Percentiles rank a stretch among this genome's conserved stretches.
These are phyloP conservation scores for Geophilus truncorum DNA, from an alignment of 2,888 invertebrate species.

Conservation along the genomic window DNA sequence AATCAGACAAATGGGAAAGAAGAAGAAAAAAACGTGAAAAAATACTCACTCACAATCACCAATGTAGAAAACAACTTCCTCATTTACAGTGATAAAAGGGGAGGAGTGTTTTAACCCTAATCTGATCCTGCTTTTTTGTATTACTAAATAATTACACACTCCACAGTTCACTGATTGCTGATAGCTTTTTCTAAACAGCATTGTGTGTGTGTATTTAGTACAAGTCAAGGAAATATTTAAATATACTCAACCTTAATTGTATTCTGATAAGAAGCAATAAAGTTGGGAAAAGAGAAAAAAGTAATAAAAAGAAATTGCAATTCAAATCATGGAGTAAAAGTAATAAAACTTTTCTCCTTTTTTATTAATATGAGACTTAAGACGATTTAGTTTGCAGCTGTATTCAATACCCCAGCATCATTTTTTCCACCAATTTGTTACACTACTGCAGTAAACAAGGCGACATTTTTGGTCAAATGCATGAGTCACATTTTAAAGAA, in stretches of 20 bases:
- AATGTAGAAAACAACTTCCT: conserved; percentile 1
- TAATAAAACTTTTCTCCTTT: too few species aligned
- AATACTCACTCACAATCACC: not conserved
- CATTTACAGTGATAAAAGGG: not conserved
- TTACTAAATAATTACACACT: conserved; percentile 1
- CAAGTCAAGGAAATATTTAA: conserved; percentile 2
- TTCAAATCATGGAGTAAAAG: not conserved
- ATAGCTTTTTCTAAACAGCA: not conserved
- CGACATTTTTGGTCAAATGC: conserved; percentile 7
- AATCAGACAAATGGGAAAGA: not conserved
- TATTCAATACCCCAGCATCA: too few species aligned
- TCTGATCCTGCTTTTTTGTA: not conserved
- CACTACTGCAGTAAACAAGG: not conserved
- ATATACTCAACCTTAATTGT: not conserved
- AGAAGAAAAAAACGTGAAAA: not conserved
- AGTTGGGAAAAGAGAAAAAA: not conserved
- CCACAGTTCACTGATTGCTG: conserved; percentile 12
- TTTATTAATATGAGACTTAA: too few species aligned
- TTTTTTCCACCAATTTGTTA: not conserved
- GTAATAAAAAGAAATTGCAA: not conserved
- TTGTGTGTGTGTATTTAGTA: not conserved
- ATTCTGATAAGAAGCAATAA: not conserved
- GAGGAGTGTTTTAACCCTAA: conserved; percentile 16
- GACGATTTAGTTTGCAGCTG: too few species aligned
- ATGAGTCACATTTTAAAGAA: not conserved